Conservation (phyloP, 2,113 vertebrate species). For the Hydrolagus affinis region DNA sequence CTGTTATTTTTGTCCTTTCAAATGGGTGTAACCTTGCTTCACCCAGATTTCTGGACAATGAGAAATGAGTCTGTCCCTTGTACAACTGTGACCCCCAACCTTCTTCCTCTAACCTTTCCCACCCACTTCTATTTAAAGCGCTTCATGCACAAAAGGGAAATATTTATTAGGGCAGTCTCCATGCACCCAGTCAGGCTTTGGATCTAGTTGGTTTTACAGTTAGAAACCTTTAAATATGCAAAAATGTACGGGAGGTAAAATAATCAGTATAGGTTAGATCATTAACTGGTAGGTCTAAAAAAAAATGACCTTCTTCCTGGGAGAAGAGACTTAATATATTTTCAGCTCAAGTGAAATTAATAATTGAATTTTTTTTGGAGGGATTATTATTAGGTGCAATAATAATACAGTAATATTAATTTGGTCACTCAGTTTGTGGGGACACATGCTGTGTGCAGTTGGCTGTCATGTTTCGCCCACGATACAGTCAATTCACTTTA, state of each 20-base stretch:
- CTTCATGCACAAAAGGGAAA: neutral
- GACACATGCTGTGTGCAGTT: too few species aligned
- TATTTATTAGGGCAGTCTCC: neutral
- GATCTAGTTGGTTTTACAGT: neutral
- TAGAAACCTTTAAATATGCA: neutral
- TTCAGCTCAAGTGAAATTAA: too few species aligned
- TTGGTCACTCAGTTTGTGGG: too few species aligned
- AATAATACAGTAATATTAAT: too few species aligned
- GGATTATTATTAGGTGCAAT: neutral
- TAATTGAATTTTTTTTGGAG: neutral
- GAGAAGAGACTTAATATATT: neutral
- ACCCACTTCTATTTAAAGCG: neutral
- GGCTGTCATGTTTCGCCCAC: too few species aligned
- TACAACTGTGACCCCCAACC: neutral
- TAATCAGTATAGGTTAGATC: neutral
- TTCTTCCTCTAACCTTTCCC: neutral
- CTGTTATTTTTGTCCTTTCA: slow-evolving; percentile 45
- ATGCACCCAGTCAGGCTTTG: neutral
- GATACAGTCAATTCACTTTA: too few species aligned
- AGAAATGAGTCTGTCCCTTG: slow-evolving; percentile 42
- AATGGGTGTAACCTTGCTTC: slow-evolving; percentile 62
- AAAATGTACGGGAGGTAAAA: neutral
- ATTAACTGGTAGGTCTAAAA: neutral
- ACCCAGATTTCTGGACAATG: slow-evolving; percentile 62
- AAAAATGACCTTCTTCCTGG: neutral